These are phyloP conservation scores for Cervus canadensis DNA, from an alignment of 2,113 vertebrate genomes.

Conservation along the genomic window DNA sequence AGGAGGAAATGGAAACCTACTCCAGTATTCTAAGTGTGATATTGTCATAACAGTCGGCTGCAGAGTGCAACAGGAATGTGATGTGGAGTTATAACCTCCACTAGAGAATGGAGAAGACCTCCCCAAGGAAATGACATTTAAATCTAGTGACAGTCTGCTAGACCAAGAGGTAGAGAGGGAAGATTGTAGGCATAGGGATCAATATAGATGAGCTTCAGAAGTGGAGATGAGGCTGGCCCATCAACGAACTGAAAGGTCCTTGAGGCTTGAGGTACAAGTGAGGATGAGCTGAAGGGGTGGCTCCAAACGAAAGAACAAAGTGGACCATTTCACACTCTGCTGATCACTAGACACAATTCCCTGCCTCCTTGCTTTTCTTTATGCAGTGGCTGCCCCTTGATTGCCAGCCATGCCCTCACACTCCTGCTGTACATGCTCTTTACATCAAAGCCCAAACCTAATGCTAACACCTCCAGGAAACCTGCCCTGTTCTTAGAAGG, in stretches of 20 bases:
- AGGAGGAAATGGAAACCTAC: background rate
- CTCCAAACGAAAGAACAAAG: background rate
- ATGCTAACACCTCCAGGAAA: background rate
- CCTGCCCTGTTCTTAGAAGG: background rate
- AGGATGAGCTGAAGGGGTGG: background rate
- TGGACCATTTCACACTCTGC: background rate
- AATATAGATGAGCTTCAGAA: background rate
- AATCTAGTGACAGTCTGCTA: background rate
- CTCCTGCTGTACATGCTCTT: background rate
- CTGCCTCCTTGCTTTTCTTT: background rate
- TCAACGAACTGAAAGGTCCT: background rate
- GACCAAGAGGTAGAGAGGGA: background rate
- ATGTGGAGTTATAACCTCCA: background rate
- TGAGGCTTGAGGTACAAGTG: background rate
- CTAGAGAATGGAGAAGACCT: background rate
- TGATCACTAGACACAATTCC: too few relatives aligned
- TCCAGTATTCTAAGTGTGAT: background rate
- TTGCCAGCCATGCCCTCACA: background rate
- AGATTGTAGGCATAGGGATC: background rate
- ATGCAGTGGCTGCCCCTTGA: background rate
- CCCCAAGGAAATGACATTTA: background rate
- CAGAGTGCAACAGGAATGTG: background rate
- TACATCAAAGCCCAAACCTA: background rate
- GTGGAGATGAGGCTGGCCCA: background rate
- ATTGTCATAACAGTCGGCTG: background rate